Percentiles rank a stretch among this genome's conserved stretches.
phyloP scores from a whole-genome alignment of 2,888 invertebrate genomes.

The Amphipyra tragopoginis region DNA sequence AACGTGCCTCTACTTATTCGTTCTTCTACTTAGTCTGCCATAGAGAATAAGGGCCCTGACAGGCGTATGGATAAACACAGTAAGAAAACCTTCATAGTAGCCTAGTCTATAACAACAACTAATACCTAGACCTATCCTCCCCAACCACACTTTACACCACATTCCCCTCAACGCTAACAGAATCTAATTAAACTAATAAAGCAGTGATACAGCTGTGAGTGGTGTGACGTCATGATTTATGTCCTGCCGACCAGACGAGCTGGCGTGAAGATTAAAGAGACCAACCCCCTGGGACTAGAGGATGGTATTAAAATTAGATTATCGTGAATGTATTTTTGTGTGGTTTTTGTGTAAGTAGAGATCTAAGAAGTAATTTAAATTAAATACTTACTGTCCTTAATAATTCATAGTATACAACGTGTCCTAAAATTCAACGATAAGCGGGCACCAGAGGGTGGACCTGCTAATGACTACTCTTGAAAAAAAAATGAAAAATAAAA shows the following conservation, averaged over 20 bases:
- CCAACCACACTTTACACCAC: conserved; percentile 1
- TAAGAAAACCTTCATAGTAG: too few species aligned
- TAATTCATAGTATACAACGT: too few species aligned
- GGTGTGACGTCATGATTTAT: conserved; percentile 55
- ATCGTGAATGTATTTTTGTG: conserved; percentile 29
- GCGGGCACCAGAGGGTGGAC: too few species aligned
- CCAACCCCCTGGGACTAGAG: conserved; percentile 45
- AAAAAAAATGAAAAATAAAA: too few species aligned
- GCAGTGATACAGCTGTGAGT: conserved; percentile 46
- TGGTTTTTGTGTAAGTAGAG: conserved; percentile 1
- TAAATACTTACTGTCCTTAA: background rate
- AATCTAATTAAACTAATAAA: conserved; percentile 57
- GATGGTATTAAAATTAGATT: conserved; percentile 51
- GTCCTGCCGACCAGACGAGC: conserved; percentile 45
- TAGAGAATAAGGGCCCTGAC: too few species aligned
- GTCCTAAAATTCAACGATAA: too few species aligned
- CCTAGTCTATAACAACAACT: too few species aligned
- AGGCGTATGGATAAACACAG: too few species aligned
- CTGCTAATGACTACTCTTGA: too few species aligned
- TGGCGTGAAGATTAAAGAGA: conserved; percentile 60
- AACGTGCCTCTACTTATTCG: too few species aligned
- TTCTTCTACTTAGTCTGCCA: too few species aligned
- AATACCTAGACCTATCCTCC: too few species aligned
- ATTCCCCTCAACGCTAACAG: conserved; percentile 9
- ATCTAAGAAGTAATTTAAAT: background rate